Conservation (phyloP, 2,888 invertebrate species). For the Drosophila neotestacea region DNA sequence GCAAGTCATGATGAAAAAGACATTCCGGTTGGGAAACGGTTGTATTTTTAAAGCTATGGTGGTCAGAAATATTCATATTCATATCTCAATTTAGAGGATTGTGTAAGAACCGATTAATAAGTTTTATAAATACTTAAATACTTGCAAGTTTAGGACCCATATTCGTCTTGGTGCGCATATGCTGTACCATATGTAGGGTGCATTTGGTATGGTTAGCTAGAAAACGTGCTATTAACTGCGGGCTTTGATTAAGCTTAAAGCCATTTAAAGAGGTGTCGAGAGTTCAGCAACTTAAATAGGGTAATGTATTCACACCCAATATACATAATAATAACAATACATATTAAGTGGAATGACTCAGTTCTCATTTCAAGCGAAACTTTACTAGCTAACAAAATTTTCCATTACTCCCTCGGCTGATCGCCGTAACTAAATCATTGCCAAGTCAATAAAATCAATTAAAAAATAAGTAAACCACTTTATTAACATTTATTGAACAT, state of each 20-base stretch:
- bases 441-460: conserved; percentile 31
- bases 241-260: neutral
- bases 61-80: no score
- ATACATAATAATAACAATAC: neutral
- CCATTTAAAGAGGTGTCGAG: neutral
- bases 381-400: no score
- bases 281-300: conserved; percentile 2
- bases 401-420: no score
- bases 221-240: neutral
- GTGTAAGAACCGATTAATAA: no score
- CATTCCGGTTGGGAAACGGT: no score
- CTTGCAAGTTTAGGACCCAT: no score
- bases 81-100: no score
- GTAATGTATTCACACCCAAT: conserved; percentile 1
- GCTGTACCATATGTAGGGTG: neutral
- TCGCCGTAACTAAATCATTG: no score
- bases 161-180: neutral
- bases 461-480: conserved; percentile 69
- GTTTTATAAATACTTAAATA: no score
- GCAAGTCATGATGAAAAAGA: no score
- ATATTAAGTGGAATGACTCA: neutral
- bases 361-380: neutral
- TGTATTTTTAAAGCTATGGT: no score
- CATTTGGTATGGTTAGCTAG: neutral
- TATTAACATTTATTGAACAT: conserved; percentile 74